Base-by-base conservation (phyloP, 2,888 invertebrate genomes). In the Ashinkailepas kermadecensis region DNA sequence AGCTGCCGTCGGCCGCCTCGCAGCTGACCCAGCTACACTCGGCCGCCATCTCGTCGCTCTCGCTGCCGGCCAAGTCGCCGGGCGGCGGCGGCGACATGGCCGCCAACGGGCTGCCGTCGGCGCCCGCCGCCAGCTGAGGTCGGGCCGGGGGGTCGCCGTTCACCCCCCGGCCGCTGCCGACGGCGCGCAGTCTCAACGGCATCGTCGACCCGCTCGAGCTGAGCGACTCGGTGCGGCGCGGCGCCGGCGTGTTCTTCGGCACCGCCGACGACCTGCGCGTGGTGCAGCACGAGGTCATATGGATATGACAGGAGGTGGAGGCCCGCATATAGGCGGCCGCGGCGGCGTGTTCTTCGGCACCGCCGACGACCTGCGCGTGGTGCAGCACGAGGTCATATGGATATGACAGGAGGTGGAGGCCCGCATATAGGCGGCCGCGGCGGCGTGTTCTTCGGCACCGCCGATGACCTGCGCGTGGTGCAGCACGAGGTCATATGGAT, bases 241-340 rank as follows among this genome's bases (percentile, higher is more conserved):
- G 74, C 74, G 74, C 74, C 54, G 56, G 54, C 54, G 54, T 39
- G 13, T 74, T 74, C 74, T 74, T 74, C 74, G 54, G 54, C 18
- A 56, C 21, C 56, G 54, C 23, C 21, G 56, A 12, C 21, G 54
- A 54, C 54, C 54, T 54, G 54, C 15, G 21, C 21, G 18, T 74
- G 21, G 56, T 74, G 21, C 74, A 74, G 56, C 54, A 56, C 21
- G 74, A 74, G 21, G 74, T 74, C 21, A 54, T 74, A 9, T 74
- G 74, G 74, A 74, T 74, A 13, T 74, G 74, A 74, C 74, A 54
- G 54, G 74, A 65, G 65, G n/a, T 65, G 65, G 39, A 70, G 39
- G 39, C 39, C 18, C 39, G 39, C 39, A 70, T 70, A 11, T 70
- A 70, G 70, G 7, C 59, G 59, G 59, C 59, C 39, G 39, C 39